phyloP scores from a whole-genome alignment of 2,888 invertebrate genomes.

The Clanis bilineata region DNA sequence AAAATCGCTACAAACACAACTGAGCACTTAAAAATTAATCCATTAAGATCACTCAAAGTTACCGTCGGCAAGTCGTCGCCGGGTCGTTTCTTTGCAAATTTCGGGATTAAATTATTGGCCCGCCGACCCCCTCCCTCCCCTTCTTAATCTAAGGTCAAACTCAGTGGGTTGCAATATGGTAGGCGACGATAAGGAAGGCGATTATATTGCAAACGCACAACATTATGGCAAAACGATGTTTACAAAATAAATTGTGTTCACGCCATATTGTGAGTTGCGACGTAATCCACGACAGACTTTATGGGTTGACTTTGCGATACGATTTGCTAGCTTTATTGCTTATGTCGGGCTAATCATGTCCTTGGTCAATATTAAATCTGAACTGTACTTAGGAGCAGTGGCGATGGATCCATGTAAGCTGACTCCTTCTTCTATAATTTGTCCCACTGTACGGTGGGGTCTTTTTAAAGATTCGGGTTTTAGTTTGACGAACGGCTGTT shows the following conservation, averaged over 20 bases:
- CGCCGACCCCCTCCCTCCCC: background rate
- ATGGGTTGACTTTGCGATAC: background rate
- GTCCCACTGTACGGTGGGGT: too few relatives aligned
- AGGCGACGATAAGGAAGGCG: conserved; percentile 1
- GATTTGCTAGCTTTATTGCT: background rate
- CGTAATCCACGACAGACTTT: background rate
- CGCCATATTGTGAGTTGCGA: background rate
- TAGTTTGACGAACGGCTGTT: too few relatives aligned
- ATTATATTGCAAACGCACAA: conserved; percentile 1
- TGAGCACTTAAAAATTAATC: conserved; percentile 4
- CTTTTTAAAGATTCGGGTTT: too few relatives aligned
- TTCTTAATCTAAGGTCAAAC: conserved; percentile 9
- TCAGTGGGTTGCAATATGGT: background rate
- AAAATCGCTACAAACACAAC: background rate
- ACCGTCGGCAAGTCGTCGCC: background rate
- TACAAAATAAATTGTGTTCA: background rate
- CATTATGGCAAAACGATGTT: conserved; percentile 11
- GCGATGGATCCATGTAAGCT: too few relatives aligned
- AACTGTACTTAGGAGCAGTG: too few relatives aligned
- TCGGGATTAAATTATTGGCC: conserved; percentile 6
- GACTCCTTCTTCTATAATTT: too few relatives aligned
- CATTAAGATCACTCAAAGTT: conserved; percentile 1
- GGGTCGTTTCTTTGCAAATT: background rate
- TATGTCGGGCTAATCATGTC: background rate
- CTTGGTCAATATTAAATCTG: too few relatives aligned